These are phyloP conservation scores for Calcarius lapponicus DNA, from an alignment of 2,797 vertebrate species.

Conservation along the genomic window DNA sequence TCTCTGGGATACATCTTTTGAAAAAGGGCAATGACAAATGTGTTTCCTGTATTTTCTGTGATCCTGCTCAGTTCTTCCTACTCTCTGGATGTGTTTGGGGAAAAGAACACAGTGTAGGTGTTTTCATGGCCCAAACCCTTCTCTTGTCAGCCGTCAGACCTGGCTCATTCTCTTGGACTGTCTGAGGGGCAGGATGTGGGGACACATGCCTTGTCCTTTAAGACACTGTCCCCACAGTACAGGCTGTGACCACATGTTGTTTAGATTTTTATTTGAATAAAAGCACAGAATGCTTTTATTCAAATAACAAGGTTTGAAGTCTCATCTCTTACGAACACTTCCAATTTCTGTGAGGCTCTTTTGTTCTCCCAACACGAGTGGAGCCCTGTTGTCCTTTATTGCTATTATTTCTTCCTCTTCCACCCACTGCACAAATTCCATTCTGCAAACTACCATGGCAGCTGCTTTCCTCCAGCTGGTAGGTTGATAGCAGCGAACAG, in stretches of 20 bases:
- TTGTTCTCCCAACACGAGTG: background rate
- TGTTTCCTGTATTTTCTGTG: background rate
- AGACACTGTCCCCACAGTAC: background rate
- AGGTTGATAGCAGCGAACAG: background rate
- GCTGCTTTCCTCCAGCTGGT: conserved; percentile 33
- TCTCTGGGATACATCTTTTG: background rate
- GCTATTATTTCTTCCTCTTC: conserved; percentile 10
- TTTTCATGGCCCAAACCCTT: background rate
- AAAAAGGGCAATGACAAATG: background rate
- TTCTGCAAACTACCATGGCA: background rate
- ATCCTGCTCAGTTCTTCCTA: background rate
- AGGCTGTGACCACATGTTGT: background rate
- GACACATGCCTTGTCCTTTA: background rate
- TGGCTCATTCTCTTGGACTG: background rate
- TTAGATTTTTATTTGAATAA: too few relatives aligned
- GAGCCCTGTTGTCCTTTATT: conserved; percentile 30
- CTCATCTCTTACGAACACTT: background rate
- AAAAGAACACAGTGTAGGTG: background rate
- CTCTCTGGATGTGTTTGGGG: background rate
- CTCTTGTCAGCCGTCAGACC: background rate
- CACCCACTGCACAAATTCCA: background rate
- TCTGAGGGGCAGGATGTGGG: background rate
- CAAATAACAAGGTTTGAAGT: background rate
- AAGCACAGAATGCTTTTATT: background rate
- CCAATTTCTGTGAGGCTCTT: background rate